Evolutionary conservation across 2,888 invertebrate genomes (phyloP).

Genomic region (Drosophila eohydei): DNA sequence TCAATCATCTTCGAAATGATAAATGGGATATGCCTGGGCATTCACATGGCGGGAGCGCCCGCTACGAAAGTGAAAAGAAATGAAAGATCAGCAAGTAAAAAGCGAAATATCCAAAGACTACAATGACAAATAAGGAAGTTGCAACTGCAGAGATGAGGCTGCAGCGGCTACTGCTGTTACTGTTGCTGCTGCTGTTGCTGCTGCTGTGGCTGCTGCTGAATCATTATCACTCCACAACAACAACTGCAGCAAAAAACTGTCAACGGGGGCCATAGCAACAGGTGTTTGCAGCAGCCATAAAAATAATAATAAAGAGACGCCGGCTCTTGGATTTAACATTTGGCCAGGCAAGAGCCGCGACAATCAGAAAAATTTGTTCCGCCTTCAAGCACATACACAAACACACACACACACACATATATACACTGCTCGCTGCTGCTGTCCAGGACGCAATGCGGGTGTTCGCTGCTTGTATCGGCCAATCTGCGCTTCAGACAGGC

Average conservation of each 20-base stretch:
- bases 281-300: conserved; percentile 56
- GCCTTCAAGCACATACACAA: conserved; percentile 54
- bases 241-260: conserved; percentile 58
- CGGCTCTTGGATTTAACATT: conserved; percentile 42
- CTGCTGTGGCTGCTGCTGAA: conserved; percentile 51
- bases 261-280: conserved; percentile 59
- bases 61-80: conserved; percentile 39
- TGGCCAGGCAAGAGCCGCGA: conserved; percentile 52
- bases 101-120: conserved; percentile 60
- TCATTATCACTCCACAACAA: conserved; percentile 58
- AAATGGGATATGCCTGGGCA: conserved; percentile 30
- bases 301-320: conserved; percentile 48
- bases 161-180: conserved; percentile 2
- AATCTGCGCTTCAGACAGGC: conserved; percentile 42
- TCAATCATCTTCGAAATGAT: conserved; percentile 49
- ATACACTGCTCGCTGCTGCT: conserved; percentile 4
- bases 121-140: conserved; percentile 80
- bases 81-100: conserved; percentile 30
- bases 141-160: conserved; percentile 26
- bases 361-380: conserved; percentile 66
- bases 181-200: not conserved
- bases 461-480: conserved; percentile 47
- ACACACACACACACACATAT: conserved; percentile 16
- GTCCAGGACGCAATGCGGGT: conserved; percentile 62
- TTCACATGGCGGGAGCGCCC: conserved; percentile 19